phyloP scores from a whole-genome alignment of 2,797 vertebrate genomes.

The Schizothorax lantsangensis region DNA sequence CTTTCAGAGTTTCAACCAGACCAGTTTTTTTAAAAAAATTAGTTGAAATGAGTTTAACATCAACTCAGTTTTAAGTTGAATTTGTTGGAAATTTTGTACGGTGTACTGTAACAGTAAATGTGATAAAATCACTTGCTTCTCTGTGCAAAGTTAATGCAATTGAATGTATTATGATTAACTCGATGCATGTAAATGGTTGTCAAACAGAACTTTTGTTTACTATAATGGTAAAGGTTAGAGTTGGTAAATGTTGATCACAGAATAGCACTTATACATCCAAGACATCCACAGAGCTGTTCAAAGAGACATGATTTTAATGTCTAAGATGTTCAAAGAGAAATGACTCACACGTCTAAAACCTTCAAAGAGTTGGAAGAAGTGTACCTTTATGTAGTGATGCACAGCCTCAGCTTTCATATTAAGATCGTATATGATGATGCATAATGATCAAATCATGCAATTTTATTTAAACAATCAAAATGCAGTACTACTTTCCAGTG shows the following conservation, averaged over 20 bases:
- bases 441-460: neutral
- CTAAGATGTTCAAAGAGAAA: constrained; percentile 4
- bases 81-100: no score
- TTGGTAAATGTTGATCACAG: constrained; percentile 3
- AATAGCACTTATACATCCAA: neutral
- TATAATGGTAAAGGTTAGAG: neutral
- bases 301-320: neutral
- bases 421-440: neutral
- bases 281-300: no score
- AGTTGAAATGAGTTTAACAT: no score
- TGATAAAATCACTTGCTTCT: neutral
- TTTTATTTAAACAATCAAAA: neutral
- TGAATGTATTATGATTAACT: no score
- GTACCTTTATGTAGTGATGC: neutral
- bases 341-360: neutral
- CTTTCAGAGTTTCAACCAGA: neutral
- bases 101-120: neutral
- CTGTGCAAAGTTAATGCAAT: no score
- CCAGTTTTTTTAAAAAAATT: neutral
- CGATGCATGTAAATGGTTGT: neutral
- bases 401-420: constrained; percentile 6
- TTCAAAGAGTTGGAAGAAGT: neutral
- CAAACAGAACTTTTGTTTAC: neutral
- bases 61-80: no score
- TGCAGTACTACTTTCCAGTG: neutral